Percentiles rank a stretch among this genome's conserved stretches.
phyloP scores from a whole-genome alignment of 1,140 invertebrate genomes.

The Papilio glaucus region DNA sequence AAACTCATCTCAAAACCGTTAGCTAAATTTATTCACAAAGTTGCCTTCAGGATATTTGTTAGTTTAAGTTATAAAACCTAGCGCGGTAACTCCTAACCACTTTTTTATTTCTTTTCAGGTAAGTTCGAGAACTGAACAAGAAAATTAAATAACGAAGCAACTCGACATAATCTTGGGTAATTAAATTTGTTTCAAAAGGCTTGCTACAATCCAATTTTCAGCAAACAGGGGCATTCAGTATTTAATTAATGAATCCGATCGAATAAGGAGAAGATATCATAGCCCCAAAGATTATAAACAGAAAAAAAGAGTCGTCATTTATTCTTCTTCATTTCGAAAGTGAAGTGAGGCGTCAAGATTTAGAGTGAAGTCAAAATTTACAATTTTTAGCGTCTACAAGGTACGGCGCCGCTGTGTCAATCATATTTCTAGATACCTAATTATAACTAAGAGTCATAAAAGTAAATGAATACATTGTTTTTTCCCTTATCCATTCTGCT shows the following conservation, averaged over 20 bases:
- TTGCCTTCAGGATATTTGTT: not conserved
- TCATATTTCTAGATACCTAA: no score
- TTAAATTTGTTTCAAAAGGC: not conserved
- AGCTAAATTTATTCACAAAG: slow-evolving; percentile 14
- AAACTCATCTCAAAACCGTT: not conserved
- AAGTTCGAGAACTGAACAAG: slow-evolving; percentile 1
- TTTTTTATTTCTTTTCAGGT: slow-evolving; percentile 24
- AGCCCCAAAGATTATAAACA: not conserved
- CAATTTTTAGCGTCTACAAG: no score
- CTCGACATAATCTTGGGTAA: slow-evolving; percentile 2
- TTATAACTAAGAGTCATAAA: no score
- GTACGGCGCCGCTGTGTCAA: no score
- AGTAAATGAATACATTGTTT: no score
- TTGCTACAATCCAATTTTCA: not conserved
- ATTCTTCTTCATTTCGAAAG: no score
- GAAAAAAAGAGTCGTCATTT: no score
- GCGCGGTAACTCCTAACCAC: slow-evolving; percentile 3
- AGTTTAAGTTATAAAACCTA: slow-evolving; percentile 7
- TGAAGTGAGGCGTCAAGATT: no score
- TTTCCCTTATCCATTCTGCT: not conserved
- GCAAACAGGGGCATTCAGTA: not conserved
- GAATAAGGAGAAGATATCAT: not conserved
- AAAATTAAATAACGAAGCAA: not conserved
- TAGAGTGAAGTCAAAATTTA: no score
- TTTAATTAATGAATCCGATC: not conserved